Conservation (phyloP, 2,113 vertebrate species). For the Addax nasomaculatus region DNA sequence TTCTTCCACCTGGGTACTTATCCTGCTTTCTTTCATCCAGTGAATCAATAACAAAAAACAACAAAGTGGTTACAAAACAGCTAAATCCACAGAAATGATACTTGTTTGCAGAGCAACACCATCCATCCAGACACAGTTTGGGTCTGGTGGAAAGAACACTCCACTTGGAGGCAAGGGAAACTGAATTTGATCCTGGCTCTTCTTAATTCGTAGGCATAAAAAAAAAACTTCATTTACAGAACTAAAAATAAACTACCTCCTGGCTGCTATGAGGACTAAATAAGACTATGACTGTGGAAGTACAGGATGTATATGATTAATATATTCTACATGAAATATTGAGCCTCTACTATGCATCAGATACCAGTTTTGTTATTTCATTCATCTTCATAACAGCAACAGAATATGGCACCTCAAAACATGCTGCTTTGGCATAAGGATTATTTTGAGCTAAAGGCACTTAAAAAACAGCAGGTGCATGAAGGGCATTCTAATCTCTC, state of each 20-base stretch:
- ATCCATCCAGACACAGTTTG: background rate
- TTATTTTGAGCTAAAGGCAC: conserved; percentile 5
- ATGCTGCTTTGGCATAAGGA: background rate
- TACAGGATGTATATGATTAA: background rate
- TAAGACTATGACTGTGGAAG: background rate
- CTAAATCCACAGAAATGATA: background rate
- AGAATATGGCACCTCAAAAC: background rate
- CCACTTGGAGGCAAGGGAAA: conserved; percentile 24
- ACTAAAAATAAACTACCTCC: background rate
- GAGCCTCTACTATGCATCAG: background rate
- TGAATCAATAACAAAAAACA: background rate
- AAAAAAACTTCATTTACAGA: background rate
- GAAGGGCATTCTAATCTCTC: background rate
- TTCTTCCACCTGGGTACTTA: background rate
- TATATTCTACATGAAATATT: background rate
- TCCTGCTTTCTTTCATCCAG: background rate
- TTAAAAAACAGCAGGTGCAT: background rate
- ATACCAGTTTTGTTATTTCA: background rate
- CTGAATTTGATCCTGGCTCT: background rate
- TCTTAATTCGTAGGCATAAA: conserved; percentile 16
- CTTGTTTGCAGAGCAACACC: background rate
- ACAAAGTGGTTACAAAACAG: conserved; percentile 21
- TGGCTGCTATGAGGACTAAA: background rate
- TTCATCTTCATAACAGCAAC: background rate
- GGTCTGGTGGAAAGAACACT: background rate